Percentiles rank a stretch among this genome's conserved stretches.
phyloP scores from a whole-genome alignment of 64 coral and sea anemone species.

The Pachyseris speciosa region DNA sequence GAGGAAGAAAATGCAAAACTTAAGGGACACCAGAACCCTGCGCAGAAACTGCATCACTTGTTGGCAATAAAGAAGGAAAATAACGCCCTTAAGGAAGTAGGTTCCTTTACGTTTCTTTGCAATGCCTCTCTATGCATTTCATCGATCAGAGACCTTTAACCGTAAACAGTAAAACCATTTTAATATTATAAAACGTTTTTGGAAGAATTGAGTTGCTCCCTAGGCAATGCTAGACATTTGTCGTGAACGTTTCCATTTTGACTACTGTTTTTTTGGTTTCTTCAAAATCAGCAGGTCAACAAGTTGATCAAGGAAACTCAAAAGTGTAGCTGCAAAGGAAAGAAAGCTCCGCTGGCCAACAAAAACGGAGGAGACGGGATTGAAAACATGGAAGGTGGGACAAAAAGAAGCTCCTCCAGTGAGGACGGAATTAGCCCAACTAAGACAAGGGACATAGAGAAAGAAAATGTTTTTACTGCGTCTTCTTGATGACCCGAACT shows the following conservation, averaged over 20 bases:
- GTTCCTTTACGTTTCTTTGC: neutral
- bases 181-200: no score
- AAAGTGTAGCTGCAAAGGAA: constrained; percentile 48
- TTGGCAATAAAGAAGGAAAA: constrained; percentile 88
- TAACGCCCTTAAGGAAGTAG: constrained; percentile 79
- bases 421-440: neutral
- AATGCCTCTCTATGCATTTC: no score
- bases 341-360: constrained; percentile 15
- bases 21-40: constrained; percentile 88
- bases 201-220: no score
- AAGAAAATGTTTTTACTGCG: constrained; percentile 57
- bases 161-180: no score
- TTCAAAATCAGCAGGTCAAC: constrained; percentile 38
- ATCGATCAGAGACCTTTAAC: no score
- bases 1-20: constrained; percentile 84
- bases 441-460: neutral
- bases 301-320: constrained; percentile 42
- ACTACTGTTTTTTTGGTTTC: neutral
- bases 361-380: constrained; percentile 29
- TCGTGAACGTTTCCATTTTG: neutral
- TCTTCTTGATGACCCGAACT: neutral
- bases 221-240: no score
- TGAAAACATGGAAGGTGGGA: neutral
- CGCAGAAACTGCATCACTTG: constrained; percentile 91
- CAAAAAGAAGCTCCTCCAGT: constrained; percentile 2